phyloP scores from a whole-genome alignment of 2,888 invertebrate species.

The Galerucella pusilla region DNA sequence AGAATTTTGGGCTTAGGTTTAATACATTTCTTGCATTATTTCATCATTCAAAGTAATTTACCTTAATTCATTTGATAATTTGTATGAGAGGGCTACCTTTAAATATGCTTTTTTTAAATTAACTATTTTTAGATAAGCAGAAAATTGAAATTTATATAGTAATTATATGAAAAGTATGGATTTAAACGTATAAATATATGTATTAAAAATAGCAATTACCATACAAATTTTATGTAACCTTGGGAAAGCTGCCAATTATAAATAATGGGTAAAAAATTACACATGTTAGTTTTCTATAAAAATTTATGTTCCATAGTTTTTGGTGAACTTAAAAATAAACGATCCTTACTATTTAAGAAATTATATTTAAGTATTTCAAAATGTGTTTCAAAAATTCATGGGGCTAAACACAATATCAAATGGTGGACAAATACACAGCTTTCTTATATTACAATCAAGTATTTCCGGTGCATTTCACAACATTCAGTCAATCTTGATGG shows the following conservation, averaged over 20 bases:
- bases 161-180: neutral
- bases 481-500: no score
- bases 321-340: neutral
- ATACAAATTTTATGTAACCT: neutral
- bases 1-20: no score
- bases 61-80: no score
- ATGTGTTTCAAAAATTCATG: neutral
- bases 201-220: conserved; percentile 2
- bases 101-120: no score
- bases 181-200: neutral
- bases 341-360: neutral
- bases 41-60: no score
- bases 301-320: neutral
- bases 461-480: no score
- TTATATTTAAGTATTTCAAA: neutral
- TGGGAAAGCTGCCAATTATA: neutral
- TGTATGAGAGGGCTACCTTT: no score
- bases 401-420: neutral
- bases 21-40: no score
- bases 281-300: neutral
- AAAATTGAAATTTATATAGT: no score
- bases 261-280: neutral
- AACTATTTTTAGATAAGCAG: no score
- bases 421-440: no score
- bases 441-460: no score